These are phyloP conservation scores for Pristionchus arcanus DNA, from an alignment of 2,888 invertebrate genomes.

Conservation along the genomic window DNA sequence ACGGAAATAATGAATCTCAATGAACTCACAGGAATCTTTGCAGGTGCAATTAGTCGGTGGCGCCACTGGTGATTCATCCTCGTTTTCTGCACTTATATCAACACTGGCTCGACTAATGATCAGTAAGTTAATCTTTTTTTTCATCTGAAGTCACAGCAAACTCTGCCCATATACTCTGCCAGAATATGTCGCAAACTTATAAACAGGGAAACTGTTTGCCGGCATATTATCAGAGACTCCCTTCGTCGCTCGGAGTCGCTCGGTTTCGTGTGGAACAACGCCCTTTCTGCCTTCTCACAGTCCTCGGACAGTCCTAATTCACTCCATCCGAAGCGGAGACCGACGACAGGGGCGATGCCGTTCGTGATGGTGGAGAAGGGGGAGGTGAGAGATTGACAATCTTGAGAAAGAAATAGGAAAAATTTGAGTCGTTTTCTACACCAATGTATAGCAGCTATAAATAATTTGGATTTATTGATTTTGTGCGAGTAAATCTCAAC, in stretches of 20 bases:
- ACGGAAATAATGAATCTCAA: too few species aligned
- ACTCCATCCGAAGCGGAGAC: constrained; percentile 6
- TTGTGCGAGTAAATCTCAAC: too few species aligned
- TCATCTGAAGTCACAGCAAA: neutral
- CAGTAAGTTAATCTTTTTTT: neutral
- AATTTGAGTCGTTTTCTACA: too few species aligned
- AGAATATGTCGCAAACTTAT: too few species aligned
- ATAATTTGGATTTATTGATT: too few species aligned
- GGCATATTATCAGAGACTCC: too few species aligned
- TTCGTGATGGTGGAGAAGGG: constrained; percentile 8
- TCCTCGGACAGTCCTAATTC: neutral
- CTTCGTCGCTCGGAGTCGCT: constrained; percentile 59
- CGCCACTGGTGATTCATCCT: neutral
- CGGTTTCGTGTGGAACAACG: constrained; percentile 70
- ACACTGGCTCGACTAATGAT: constrained; percentile 22
- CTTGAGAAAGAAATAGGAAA: too few species aligned
- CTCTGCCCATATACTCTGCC: too few species aligned
- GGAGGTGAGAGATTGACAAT: too few species aligned
- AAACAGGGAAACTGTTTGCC: too few species aligned
- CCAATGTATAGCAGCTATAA: too few species aligned
- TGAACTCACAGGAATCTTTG: neutral
- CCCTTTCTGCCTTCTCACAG: constrained; percentile 61
- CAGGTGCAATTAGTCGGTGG: constrained; percentile 51
- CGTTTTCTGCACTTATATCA: neutral
- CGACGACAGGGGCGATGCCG: constrained; percentile 40